A percentile compares a stretch with the other conserved stretches of the same genome.
Conservation (phyloP, 2,113 vertebrate genomes). For the Varanus salvator region DNA sequence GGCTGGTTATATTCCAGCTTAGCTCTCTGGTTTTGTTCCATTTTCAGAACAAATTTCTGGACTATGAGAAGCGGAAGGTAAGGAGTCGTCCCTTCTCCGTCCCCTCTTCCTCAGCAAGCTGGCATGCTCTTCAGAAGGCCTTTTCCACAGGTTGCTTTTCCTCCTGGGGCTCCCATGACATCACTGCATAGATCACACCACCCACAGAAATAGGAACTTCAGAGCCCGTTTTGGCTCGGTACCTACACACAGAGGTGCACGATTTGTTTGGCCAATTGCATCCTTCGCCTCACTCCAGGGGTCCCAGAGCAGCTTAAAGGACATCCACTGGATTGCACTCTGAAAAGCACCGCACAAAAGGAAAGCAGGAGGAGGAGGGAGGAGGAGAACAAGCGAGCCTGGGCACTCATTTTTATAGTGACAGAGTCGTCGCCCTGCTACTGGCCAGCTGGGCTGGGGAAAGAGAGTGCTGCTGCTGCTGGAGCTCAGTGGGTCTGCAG, state of each 20-base stretch:
- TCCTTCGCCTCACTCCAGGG: background rate
- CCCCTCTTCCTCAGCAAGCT: background rate
- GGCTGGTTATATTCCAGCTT: background rate
- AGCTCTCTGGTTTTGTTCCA: constrained; percentile 29
- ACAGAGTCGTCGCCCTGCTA: no score
- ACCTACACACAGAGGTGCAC: background rate
- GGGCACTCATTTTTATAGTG: background rate
- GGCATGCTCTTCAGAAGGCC: no score
- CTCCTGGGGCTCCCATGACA: background rate
- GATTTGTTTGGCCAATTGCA: background rate
- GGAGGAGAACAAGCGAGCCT: background rate
- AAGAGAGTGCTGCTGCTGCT: background rate
- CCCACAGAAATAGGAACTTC: no score
- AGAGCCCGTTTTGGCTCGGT: background rate
- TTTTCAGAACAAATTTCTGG: constrained; percentile 90
- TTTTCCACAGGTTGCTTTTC: background rate
- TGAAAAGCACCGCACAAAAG: background rate
- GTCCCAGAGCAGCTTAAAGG: background rate
- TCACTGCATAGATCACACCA: background rate
- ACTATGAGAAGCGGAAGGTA: constrained; percentile 96
- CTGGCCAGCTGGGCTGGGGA: background rate
- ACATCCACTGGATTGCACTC: background rate
- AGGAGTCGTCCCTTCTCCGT: background rate
- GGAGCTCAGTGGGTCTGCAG: background rate
- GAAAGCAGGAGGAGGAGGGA: background rate